Evolutionary conservation across 2,797 vertebrate species (phyloP).

Genomic region (Neopelma chrysocephalum): DNA sequence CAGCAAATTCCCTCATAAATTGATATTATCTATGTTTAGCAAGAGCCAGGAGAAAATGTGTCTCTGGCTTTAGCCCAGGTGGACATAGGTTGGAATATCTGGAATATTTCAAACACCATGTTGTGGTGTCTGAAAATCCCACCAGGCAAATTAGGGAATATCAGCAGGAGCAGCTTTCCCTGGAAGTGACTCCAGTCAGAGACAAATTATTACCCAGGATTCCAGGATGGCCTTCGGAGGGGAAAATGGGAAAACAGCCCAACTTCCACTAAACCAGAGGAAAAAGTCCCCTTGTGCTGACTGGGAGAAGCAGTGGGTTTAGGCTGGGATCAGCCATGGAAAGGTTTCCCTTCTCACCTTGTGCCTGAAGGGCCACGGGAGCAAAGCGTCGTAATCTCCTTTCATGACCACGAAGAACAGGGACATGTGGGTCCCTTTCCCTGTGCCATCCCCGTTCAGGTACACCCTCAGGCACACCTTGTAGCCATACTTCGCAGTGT

Average conservation of each 20-base stretch:
- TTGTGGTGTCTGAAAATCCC: not conserved
- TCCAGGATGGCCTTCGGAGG: not conserved
- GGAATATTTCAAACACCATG: not conserved
- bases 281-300: not conserved
- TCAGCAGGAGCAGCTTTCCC: not conserved
- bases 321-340: not conserved
- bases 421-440: slow-evolving; percentile 83
- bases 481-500: slow-evolving; percentile 84
- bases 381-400: slow-evolving; percentile 83
- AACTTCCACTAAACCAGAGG: not conserved
- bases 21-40: not conserved
- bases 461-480: slow-evolving; percentile 85
- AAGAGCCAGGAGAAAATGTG: not conserved
- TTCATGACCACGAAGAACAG: slow-evolving; percentile 87
- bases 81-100: not conserved
- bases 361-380: slow-evolving; percentile 85
- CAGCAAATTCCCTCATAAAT: not conserved
- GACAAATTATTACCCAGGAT: not conserved
- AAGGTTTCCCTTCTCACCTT: slow-evolving; percentile 74
- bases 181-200: not conserved
- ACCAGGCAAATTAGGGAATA: not conserved
- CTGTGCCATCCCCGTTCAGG: slow-evolving; percentile 82
- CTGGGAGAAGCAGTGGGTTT: not conserved
- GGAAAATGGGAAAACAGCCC: not conserved
- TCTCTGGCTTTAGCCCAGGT: not conserved